Base-by-base conservation (phyloP, 64 coral and sea anemone species). In the Actinia tenebrosa region DNA sequence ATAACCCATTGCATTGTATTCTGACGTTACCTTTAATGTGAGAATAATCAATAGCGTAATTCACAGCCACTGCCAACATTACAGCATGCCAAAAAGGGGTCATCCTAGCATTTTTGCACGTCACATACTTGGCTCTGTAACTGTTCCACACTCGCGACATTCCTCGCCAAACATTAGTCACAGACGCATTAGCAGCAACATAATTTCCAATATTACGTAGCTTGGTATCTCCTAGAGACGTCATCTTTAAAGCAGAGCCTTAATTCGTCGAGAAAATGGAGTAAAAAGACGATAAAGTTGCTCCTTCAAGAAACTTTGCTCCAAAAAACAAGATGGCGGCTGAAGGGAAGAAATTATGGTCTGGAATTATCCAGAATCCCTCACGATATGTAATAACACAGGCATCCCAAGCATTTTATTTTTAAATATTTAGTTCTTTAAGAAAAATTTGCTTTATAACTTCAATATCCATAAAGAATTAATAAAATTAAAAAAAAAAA, bases 71-170 rank as follows among this genome's bases (percentile, higher is more conserved):
- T 78, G 94, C 88, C 6, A 93, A 60, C 17, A 93, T 84, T 1
- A 87, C 91, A 89, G 80, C 82, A 85, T 96, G 94, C 81, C 91
- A 87, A 83, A 96, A 96, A 46, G 94, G 94, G 8, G 94, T 96
- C 91, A 96, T 80, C 56, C 87, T 92, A 17, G 94, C 91, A 30
- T 96, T 96, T 85, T 90, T 96, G 91, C 91, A 93, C 16, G 88
- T 88, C 55, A 96, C 91, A 78, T 96, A 96, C 86, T 96, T 96
- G 46, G 81, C 88, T 80, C 94, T 83, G 81, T 96, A 96, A 64
- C 94, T 92, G 80, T 90, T 86, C 94, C 94, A 96, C 13, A 97
- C 89, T 66, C 91, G 84, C 19, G 82, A 89, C 94, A 92, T 88
- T 84, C 94, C 94, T 15, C 88, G 54, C 94, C 94, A 97, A 50